A percentile compares a stretch with the other conserved stretches of the same genome.
These are phyloP conservation scores for Athrips mouffetella DNA, from an alignment of 2,888 invertebrate genomes.

Conservation along the genomic window DNA sequence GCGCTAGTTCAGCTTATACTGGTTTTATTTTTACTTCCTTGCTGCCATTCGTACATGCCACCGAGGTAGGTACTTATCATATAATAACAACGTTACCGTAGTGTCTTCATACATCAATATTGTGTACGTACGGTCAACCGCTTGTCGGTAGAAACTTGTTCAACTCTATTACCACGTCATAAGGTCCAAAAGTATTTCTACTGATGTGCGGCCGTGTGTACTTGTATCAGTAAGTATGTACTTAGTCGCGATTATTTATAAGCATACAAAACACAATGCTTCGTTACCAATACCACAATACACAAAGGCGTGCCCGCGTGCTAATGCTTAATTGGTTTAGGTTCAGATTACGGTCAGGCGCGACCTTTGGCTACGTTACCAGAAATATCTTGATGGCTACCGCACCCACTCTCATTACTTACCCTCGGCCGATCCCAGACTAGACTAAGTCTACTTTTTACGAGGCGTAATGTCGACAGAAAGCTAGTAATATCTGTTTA, in stretches of 20 bases:
- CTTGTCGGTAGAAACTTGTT: no score
- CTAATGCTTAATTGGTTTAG: slow-evolving; percentile 46
- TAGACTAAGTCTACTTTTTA: slow-evolving; percentile 1
- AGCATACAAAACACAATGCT: neutral
- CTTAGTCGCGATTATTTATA: no score
- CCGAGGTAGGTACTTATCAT: no score
- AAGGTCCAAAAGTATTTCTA: no score
- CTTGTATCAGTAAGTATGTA: no score
- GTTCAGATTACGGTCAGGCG: slow-evolving; percentile 48
- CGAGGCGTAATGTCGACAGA: slow-evolving; percentile 16
- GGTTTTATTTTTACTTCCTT: neutral
- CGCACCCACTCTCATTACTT: slow-evolving; percentile 40
- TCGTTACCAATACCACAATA: neutral
- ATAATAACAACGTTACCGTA: no score
- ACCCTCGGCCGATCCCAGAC: slow-evolving; percentile 7
- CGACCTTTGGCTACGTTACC: slow-evolving; percentile 45
- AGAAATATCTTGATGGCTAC: slow-evolving; percentile 42
- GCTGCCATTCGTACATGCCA: no score
- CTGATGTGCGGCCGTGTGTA: no score
- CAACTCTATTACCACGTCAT: no score
- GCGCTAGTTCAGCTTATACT: no score
- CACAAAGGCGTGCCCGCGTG: slow-evolving; percentile 23
- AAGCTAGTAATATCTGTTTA: slow-evolving; percentile 25
- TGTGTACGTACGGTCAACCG: no score
- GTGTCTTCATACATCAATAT: no score